Conservation (phyloP, 1,140 invertebrate species). For the Bombyx mori region DNA sequence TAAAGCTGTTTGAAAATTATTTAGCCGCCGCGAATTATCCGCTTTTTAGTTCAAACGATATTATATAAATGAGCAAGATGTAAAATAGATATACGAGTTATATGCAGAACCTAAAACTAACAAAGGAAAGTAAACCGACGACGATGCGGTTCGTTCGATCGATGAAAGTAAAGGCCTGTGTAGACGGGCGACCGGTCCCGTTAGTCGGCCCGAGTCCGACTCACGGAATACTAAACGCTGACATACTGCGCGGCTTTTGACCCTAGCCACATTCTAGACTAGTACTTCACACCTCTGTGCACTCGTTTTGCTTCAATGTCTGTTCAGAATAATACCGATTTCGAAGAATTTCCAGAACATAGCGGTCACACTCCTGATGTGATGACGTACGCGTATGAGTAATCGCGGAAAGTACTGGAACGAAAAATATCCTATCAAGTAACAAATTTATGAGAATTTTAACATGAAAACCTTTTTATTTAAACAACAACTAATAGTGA, state of each 20-base stretch:
- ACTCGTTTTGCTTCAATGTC: slow-evolving; percentile 10
- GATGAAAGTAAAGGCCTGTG: slow-evolving; percentile 68
- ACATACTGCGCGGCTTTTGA: slow-evolving; percentile 69
- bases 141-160: slow-evolving; percentile 48
- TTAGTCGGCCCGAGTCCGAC: slow-evolving; percentile 52
- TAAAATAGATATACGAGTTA: slow-evolving; percentile 3
- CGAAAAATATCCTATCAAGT: too few relatives aligned
- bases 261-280: slow-evolving; percentile 66
- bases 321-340: background rate
- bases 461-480: too few relatives aligned
- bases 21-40: too few relatives aligned
- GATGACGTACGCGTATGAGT: too few relatives aligned
- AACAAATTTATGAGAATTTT: too few relatives aligned
- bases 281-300: slow-evolving; percentile 51
- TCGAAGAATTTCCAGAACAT: slow-evolving; percentile 1
- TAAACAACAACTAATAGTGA: too few relatives aligned
- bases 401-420: too few relatives aligned
- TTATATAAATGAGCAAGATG: background rate
- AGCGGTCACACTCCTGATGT: too few relatives aligned
- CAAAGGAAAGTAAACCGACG: slow-evolving; percentile 68
- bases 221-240: slow-evolving; percentile 67
- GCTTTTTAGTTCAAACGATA: too few relatives aligned
- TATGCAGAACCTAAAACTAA: slow-evolving; percentile 44
- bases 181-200: slow-evolving; percentile 51
- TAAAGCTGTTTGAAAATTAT: slow-evolving; percentile 1